These are phyloP conservation scores for Amazona vittata DNA, from an alignment of 2,113 vertebrate species.

Conservation along the genomic window DNA sequence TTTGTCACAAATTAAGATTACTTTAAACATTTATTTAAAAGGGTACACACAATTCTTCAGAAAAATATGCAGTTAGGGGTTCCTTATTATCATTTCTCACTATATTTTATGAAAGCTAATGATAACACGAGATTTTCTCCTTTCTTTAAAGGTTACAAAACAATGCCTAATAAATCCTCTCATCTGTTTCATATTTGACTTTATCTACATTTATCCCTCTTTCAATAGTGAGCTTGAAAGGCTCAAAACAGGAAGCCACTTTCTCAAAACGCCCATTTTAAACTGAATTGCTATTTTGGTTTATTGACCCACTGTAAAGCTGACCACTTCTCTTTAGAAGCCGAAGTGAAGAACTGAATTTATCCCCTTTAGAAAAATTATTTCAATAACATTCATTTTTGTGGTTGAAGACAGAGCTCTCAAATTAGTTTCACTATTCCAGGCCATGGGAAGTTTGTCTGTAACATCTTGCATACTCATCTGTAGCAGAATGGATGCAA, in stretches of 20 bases:
- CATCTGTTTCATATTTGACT: background rate
- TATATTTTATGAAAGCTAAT: background rate
- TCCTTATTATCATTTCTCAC: background rate
- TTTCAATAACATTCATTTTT: background rate
- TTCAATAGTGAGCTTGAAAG: background rate
- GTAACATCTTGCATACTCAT: background rate
- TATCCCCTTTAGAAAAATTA: background rate
- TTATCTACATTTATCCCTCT: background rate
- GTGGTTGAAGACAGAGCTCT: background rate
- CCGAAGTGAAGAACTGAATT: background rate
- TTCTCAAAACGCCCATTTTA: background rate
- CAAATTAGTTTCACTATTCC: background rate
- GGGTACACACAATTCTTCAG: background rate
- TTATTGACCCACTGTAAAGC: background rate
- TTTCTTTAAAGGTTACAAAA: background rate
- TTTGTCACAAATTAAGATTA: background rate
- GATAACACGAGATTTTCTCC: background rate
- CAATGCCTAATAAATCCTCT: background rate
- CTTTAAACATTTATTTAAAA: background rate
- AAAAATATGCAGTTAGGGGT: background rate
- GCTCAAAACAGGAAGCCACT: background rate
- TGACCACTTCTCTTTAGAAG: background rate
- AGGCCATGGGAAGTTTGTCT: background rate
- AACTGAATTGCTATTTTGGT: background rate
- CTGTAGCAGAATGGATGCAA: background rate